A percentile compares a stretch with the other conserved stretches of the same genome.
Conservation (phyloP, 1,140 invertebrate species). For the Drosophila navojoa region DNA sequence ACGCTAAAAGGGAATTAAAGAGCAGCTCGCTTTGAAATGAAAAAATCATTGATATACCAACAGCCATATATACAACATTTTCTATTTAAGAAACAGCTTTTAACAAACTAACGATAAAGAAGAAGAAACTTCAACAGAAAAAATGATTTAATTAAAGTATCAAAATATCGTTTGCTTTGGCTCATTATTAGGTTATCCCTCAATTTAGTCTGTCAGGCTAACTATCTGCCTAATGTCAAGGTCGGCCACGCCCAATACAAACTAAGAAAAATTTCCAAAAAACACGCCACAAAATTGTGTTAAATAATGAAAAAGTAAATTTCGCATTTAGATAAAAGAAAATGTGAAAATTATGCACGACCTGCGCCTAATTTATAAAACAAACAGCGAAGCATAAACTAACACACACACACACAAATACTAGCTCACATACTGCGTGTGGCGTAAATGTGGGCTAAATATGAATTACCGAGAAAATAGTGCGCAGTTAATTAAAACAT, state of each 20-base stretch:
- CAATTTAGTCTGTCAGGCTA: neutral
- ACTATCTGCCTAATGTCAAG: constrained; percentile 26
- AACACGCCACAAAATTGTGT: constrained; percentile 48
- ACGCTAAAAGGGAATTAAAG: neutral
- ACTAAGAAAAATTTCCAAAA: constrained; percentile 3
- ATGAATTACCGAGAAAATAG: constrained; percentile 79
- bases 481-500: constrained; percentile 80
- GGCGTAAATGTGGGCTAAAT: constrained; percentile 63
- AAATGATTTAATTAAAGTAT: neutral
- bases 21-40: no score
- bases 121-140: neutral
- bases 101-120: no score
- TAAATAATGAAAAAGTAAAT: constrained; percentile 83
- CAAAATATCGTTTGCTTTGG: no score
- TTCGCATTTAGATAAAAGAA: constrained; percentile 76
- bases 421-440: constrained; percentile 14
- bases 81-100: no score
- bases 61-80: neutral
- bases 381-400: constrained; percentile 54
- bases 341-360: constrained; percentile 78
- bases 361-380: constrained; percentile 68
- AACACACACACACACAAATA: constrained; percentile 16
- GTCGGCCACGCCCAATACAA: constrained; percentile 23
- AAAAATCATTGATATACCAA: neutral
- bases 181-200: neutral